Evolutionary conservation across 2,113 vertebrate genomes (phyloP).

Genomic region (Archocentrus centrarchus): DNA sequence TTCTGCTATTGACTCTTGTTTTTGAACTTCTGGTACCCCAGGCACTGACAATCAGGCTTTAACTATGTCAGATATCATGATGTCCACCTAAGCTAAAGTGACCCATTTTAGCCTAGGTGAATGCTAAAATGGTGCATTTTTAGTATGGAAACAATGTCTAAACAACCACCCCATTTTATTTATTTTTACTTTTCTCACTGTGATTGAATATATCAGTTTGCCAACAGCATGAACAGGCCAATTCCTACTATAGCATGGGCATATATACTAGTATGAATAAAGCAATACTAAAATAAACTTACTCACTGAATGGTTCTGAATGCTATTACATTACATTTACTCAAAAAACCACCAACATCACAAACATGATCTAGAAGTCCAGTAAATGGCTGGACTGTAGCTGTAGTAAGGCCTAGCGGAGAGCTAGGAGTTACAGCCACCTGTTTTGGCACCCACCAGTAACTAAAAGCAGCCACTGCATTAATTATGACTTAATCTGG

Average conservation of each 20-base stretch:
- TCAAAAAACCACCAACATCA: not conserved
- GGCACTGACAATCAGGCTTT: too few species aligned
- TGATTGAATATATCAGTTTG: not conserved
- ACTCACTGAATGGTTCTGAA: not conserved
- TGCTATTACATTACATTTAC: too few species aligned
- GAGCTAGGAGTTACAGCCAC: not conserved
- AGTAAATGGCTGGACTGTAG: not conserved
- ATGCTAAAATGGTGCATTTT: not conserved
- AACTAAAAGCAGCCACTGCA: not conserved
- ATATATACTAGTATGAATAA: not conserved
- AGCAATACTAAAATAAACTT: not conserved
- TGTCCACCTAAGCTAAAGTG: not conserved
- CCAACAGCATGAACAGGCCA: not conserved
- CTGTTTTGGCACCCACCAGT: not conserved
- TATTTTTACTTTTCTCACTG: too few species aligned
- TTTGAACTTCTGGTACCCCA: too few species aligned
- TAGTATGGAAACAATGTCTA: not conserved
- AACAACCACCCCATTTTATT: too few species aligned
- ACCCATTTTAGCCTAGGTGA: not conserved
- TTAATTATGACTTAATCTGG: slow-evolving; percentile 4
- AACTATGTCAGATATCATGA: not conserved
- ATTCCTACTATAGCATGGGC: not conserved
- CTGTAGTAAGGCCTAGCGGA: not conserved
- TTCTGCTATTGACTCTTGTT: too few species aligned
- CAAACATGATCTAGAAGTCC: not conserved